Evolutionary conservation across 2,888 invertebrate genomes (phyloP).

Genomic region (Griposia aprilina): DNA sequence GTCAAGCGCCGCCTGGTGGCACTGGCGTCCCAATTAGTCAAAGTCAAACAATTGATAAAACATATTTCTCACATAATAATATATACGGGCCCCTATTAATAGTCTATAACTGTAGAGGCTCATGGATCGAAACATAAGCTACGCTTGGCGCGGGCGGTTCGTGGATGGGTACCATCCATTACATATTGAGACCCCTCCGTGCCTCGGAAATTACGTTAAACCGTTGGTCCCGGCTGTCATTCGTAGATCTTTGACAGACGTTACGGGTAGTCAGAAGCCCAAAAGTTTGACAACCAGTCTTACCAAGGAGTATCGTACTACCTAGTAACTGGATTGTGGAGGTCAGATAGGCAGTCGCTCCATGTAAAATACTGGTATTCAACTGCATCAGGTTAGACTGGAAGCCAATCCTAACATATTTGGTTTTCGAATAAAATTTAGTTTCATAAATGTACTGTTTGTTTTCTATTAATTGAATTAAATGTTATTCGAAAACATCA

Average conservation of each 20-base stretch:
- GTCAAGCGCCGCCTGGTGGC: too few relatives aligned
- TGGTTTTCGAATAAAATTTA: too few relatives aligned
- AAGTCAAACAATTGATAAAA: too few relatives aligned
- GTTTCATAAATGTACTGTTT: too few relatives aligned
- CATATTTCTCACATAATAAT: too few relatives aligned
- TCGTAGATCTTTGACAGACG: not conserved
- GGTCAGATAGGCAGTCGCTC: not conserved
- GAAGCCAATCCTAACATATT: too few relatives aligned
- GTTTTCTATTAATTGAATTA: too few relatives aligned
- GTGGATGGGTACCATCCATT: not conserved
- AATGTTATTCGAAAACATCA: too few relatives aligned
- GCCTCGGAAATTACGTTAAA: not conserved
- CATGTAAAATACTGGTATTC: too few relatives aligned
- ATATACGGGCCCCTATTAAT: too few relatives aligned
- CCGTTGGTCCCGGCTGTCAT: not conserved
- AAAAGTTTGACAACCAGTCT: not conserved
- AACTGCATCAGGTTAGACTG: not conserved
- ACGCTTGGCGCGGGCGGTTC: not conserved
- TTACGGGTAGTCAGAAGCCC: not conserved
- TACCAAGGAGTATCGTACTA: not conserved
- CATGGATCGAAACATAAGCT: not conserved
- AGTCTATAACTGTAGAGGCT: too few relatives aligned
- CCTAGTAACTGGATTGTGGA: not conserved
- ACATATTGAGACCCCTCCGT: not conserved
- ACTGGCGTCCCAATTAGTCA: too few relatives aligned